A percentile compares a stretch with the other conserved stretches of the same genome.
Conservation (phyloP, 1,140 invertebrate genomes). For the Eupristina koningsbergeri region DNA sequence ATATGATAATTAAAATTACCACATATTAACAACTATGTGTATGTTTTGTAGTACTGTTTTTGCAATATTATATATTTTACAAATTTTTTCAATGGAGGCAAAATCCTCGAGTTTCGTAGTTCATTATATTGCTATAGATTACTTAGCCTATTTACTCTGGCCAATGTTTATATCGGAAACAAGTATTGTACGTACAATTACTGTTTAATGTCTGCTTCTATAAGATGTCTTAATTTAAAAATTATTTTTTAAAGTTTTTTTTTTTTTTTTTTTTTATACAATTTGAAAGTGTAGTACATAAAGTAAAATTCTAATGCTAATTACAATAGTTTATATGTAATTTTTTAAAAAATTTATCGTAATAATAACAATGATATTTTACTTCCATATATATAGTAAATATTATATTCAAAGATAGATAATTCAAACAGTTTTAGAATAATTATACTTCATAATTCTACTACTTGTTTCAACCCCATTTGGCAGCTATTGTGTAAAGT, state of each 20-base stretch:
- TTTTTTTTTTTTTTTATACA: not conserved
- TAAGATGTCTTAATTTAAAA: not conserved
- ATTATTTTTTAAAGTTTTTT: not conserved
- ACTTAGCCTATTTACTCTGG: slow-evolving; percentile 44
- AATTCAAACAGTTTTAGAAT: slow-evolving; percentile 20
- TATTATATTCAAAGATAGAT: not conserved
- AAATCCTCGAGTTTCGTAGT: slow-evolving; percentile 40
- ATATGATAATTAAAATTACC: slow-evolving; percentile 19
- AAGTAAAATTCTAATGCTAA: not conserved
- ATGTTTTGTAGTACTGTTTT: not conserved
- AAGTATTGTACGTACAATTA: slow-evolving; percentile 11
- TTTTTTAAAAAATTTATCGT: slow-evolving; percentile 23
- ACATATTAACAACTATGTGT: slow-evolving; percentile 12
- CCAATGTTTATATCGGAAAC: slow-evolving; percentile 35
- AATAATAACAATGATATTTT: slow-evolving; percentile 3
- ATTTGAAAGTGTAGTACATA: not conserved
- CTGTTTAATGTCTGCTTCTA: not conserved
- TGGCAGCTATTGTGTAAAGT: slow-evolving; percentile 85
- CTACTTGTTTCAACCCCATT: slow-evolving; percentile 76
- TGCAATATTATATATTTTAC: slow-evolving; percentile 32
- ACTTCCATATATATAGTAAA: not conserved
- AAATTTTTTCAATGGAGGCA: slow-evolving; percentile 20
- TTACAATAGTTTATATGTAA: not conserved
- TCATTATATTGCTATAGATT: slow-evolving; percentile 47
- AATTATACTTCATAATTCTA: slow-evolving; percentile 26